Evolutionary conservation across 2,113 vertebrate species (phyloP).

Genomic region (Uria aalge): DNA sequence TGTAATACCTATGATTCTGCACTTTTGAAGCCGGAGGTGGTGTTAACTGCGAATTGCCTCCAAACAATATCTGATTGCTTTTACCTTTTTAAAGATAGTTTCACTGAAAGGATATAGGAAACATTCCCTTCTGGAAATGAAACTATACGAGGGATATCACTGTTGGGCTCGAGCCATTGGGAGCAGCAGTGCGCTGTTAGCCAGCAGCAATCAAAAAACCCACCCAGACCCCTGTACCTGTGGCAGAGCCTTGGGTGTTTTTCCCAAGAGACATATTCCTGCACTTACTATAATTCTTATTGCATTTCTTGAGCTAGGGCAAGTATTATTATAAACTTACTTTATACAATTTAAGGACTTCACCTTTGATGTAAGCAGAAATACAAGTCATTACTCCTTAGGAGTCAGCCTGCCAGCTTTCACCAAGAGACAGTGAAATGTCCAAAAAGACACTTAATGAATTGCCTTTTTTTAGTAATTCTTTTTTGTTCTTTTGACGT

Average conservation of each 20-base stretch:
- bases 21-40: neutral
- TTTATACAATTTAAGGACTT: neutral
- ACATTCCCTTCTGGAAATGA: neutral
- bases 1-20: neutral
- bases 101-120: neutral
- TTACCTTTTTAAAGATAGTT: neutral
- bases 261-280: neutral
- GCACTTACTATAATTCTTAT: neutral
- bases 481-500: neutral
- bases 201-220: neutral
- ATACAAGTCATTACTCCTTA: neutral
- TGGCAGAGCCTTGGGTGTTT: neutral
- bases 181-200: neutral
- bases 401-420: neutral
- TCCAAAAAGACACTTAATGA: neutral
- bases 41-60: neutral
- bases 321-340: neutral
- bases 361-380: neutral
- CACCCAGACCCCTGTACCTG: neutral
- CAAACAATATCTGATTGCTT: neutral
- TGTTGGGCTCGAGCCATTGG: neutral
- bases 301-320: neutral
- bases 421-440: neutral
- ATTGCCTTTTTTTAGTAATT: neutral
- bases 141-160: neutral